Percentiles rank a stretch among this genome's conserved stretches.
phyloP scores from a whole-genome alignment of 2,113 vertebrate genomes.

The Columba janthina region DNA sequence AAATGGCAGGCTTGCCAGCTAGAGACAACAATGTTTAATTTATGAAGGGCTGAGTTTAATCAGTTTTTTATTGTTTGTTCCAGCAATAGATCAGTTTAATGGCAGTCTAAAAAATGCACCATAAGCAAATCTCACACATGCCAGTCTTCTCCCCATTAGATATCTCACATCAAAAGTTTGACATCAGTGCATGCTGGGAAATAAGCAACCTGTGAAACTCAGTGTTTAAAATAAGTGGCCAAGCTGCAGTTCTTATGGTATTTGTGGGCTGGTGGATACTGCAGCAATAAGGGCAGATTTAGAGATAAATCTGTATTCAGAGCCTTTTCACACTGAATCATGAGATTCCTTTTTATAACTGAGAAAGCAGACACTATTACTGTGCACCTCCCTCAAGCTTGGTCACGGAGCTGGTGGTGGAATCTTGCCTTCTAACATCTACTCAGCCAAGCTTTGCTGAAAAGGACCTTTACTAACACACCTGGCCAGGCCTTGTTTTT shows the following conservation, averaged over 20 bases:
- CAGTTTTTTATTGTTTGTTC: conserved; percentile 63
- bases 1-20: conserved; percentile 27
- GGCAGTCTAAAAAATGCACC: conserved; percentile 40
- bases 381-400: neutral
- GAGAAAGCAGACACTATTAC: neutral
- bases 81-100: conserved; percentile 60
- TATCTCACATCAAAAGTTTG: conserved; percentile 10
- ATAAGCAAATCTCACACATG: conserved; percentile 45
- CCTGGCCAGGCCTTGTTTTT: neutral
- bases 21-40: conserved; percentile 62
- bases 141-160: neutral
- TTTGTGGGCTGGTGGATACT: neutral
- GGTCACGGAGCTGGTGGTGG: neutral
- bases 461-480: neutral
- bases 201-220: conserved; percentile 1
- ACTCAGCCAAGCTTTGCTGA: neutral
- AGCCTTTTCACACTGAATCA: conserved; percentile 26
- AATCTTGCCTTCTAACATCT: neutral
- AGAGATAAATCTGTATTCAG: conserved; percentile 15
- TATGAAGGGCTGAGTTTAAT: conserved; percentile 60
- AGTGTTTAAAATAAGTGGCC: neutral
- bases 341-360: conserved; percentile 41
- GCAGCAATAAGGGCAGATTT: conserved; percentile 11
- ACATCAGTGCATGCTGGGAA: neutral
- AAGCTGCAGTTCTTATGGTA: neutral